Evolutionary conservation across 2,888 invertebrate species (phyloP), one percentile per base, ranked within the genome.

Genomic region (Asteroscopus sphinx): DNA sequence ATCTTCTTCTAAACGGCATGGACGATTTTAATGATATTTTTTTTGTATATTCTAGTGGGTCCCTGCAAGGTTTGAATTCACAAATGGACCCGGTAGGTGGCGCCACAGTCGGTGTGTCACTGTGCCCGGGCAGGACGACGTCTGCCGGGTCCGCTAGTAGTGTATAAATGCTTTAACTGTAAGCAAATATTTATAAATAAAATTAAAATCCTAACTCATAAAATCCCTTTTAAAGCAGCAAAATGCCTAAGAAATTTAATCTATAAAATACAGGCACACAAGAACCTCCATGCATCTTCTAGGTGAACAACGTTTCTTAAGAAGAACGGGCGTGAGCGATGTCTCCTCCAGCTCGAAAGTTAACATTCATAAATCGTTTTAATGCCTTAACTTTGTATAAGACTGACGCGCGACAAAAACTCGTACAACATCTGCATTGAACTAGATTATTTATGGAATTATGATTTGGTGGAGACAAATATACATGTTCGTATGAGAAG

Each of bases 331-430:
- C 36, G 48, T 59, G 48, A 72, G 48, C 39, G 35, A 61, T 56
- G 68, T 53, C 73, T 58, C 36, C 54, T 46, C 57, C 41, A 68
- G 65, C 41, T 30, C 13, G 25, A 61, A 73, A 75, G 76, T 75
- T 75, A 47, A 59, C 53, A 57, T 51, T 62, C 65, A 72, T 75
- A 75, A 73, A 73, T 73, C 73, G 56, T 51, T 65, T 75, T 75
- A 73, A 75, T 72, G 73, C 46, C 40, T 40, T 36, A 61, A 75
- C 54, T 73, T 75, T 68, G 57, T 60, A 30, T 52, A 58, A 68
- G 58, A 61, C 55, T 52, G 55, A 61, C 51, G 57, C 46, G 21
- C 49, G 52, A 54, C 52, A 68, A 57, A 54, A 62, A 75, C 54
- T 46, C n/a, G 12, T 44, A 32, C 46, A 63, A 67, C 41, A 63